Base-by-base conservation (phyloP, 2,113 vertebrate genomes). In the Scomber japonicus region DNA sequence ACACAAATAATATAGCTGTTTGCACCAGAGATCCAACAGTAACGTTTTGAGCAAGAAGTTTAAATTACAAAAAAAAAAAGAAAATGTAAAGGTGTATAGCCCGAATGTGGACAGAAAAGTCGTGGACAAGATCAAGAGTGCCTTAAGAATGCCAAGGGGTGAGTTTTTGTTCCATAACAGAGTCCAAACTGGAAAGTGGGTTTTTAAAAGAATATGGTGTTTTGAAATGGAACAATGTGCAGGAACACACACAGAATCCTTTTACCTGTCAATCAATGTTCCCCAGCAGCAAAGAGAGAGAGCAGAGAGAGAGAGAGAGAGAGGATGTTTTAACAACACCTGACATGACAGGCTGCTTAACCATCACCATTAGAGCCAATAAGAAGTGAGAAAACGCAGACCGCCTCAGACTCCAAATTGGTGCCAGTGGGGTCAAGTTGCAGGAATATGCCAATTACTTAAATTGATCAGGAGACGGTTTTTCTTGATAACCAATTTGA, bases 371-470 rank as follows among this genome's bases (percentile, higher is more conserved):
- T 97, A 96, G 95, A 95, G 94, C 96, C 96, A 96, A 96, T 96
- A 96, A 95, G 96, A 93, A 90, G 94, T 97, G 97, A 99, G 97
- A 94, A 95, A 97, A 95, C 96, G 93, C 97, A 99, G 98, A 94
- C 97, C 92, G 91, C 93, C 92, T 79, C 49, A 5, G 17, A 77
- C 80, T 92, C 92, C 93, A 94, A 97, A 98, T 97, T 97, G 97
- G 96, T 95, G 96, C 90, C 93, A 92, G 86, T 57, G 73, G 96
- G 97, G 96, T 97, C 96, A 96, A 96, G 96, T 97, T 96, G 96
- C 97, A 97, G 97, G 97, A 99, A 98, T 98, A 95, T 96, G 93
- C 95, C 97, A 99, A 99, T 99, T 99, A 99, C 96, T 97, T 97
- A 97, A 99, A 98, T 98, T 97, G 97, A 98, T 98, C 97, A 95